Evolutionary conservation across 2,113 vertebrate species (phyloP).

Genomic region (Miniopterus natalensis): DNA sequence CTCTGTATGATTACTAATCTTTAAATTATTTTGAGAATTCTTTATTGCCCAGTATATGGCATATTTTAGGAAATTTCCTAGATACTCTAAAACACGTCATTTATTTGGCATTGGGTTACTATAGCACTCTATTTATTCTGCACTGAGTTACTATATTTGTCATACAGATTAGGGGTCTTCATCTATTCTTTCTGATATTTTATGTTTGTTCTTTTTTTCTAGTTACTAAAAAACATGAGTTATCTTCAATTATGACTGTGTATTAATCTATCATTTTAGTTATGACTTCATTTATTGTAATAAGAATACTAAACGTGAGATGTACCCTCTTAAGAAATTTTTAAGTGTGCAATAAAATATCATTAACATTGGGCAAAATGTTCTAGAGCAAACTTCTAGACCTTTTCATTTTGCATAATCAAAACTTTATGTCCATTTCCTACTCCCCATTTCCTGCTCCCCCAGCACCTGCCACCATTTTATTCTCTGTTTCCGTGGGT

Average conservation of each 20-base stretch:
- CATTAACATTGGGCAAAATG: not conserved
- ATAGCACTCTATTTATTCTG: not conserved
- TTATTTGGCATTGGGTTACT: not conserved
- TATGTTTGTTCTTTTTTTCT: not conserved
- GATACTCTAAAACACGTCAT: not conserved
- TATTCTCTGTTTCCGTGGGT: not conserved
- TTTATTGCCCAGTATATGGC: not conserved
- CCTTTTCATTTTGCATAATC: not conserved
- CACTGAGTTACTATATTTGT: not conserved
- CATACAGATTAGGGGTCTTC: not conserved
- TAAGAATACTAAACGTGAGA: not conserved
- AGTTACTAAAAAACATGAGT: not conserved
- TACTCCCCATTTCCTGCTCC: not conserved
- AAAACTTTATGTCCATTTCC: not conserved
- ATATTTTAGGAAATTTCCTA: not conserved
- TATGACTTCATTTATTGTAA: not conserved
- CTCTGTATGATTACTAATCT: not conserved
- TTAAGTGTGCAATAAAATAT: not conserved
- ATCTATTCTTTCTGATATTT: not conserved
- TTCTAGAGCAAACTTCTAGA: not conserved
- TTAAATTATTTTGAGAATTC: not conserved
- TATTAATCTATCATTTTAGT: not conserved
- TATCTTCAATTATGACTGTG: not conserved
- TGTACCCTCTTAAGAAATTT: not conserved
- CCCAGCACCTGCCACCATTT: not conserved